These are phyloP conservation scores for Drosophila lutescens DNA, from an alignment of 2,888 invertebrate genomes.

Conservation along the genomic window DNA sequence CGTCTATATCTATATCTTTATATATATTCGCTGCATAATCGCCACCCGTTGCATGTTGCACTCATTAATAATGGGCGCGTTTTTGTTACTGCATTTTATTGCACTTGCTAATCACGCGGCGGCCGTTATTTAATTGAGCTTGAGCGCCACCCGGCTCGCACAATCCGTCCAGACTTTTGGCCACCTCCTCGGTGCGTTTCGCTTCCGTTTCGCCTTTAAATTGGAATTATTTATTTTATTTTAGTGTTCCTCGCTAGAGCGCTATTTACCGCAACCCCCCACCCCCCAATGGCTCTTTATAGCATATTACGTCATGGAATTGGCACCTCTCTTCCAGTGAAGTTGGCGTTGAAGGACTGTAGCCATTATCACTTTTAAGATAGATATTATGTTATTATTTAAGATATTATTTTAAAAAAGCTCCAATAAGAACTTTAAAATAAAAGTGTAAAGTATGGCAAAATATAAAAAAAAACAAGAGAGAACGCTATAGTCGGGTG, in stretches of 20 bases:
- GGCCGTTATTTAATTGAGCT: constrained; percentile 74
- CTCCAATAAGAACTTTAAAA: no score
- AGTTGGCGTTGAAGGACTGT: no score
- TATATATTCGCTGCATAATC: constrained; percentile 72
- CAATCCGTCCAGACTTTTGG: constrained; percentile 42
- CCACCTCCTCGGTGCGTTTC: constrained; percentile 28
- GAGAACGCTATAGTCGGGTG: no score
- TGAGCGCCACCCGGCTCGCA: constrained; percentile 64
- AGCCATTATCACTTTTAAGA: no score
- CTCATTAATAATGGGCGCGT: constrained; percentile 51
- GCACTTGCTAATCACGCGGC: constrained; percentile 71
- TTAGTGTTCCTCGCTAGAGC: constrained; percentile 18
- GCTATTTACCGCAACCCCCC: constrained; percentile 9
- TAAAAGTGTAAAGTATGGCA: no score
- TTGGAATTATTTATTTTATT: constrained; percentile 2
- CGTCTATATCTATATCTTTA: constrained; percentile 49
- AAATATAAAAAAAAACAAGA: no score
- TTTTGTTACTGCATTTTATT: constrained; percentile 64
- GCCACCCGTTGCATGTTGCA: constrained; percentile 62
- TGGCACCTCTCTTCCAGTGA: not conserved
- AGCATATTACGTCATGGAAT: not conserved
- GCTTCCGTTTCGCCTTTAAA: constrained; percentile 34
- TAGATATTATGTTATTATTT: no score
- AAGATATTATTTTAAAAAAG: no score
- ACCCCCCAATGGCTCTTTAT: constrained; percentile 1